Conservation (phyloP, 2,888 invertebrate genomes). For the Lumbricus terrestris region DNA sequence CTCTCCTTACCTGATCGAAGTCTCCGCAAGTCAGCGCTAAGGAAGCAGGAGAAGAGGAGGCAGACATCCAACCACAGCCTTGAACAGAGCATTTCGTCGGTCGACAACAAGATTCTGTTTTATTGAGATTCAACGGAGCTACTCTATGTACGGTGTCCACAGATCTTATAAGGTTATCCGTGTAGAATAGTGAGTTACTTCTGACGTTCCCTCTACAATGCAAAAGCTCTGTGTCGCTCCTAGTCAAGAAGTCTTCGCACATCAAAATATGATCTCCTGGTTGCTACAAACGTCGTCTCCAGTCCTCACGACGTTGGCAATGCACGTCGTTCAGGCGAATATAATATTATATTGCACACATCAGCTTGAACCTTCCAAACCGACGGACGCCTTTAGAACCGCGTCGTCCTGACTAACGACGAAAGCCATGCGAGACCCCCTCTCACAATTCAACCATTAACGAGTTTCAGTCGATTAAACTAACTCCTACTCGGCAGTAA, state of each 20-base stretch:
- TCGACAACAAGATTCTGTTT: not conserved
- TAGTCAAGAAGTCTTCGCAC: not conserved
- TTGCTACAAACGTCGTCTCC: not conserved
- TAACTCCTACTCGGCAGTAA: not conserved
- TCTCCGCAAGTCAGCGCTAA: not conserved
- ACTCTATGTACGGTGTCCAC: not conserved
- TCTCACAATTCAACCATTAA: not conserved
- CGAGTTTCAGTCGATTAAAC: not conserved
- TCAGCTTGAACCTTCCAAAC: not conserved
- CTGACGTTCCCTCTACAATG: not conserved
- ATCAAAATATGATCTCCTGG: not conserved
- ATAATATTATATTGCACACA: too few relatives aligned
- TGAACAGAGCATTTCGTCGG: not conserved
- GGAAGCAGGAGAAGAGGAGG: not conserved
- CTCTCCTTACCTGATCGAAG: not conserved
- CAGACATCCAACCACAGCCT: not conserved
- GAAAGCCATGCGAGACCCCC: not conserved
- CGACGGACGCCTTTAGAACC: too few relatives aligned
- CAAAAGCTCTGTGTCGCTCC: not conserved
- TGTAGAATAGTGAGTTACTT: not conserved
- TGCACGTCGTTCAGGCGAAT: not conserved
- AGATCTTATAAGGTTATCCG: not conserved
- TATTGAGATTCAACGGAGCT: not conserved
- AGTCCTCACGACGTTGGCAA: not conserved
- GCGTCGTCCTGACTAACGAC: too few relatives aligned